phyloP scores from a whole-genome alignment of 2,113 vertebrate species.

The Brachypteracias leptosomus region DNA sequence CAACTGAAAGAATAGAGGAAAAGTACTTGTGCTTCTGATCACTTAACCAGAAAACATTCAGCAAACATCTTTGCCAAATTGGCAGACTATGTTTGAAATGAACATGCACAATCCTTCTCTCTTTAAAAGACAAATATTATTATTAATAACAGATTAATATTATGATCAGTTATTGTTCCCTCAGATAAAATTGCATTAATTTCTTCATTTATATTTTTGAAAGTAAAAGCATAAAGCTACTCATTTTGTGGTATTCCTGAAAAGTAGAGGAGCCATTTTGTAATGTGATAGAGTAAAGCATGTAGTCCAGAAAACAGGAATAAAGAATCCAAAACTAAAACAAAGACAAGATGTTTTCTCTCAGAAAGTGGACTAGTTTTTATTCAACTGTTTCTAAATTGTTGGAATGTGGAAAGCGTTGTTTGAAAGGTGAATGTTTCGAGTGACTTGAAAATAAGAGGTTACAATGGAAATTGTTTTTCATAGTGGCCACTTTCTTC shows the following conservation, averaged over 20 bases:
- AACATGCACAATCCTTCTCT: not conserved
- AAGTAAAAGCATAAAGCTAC: not conserved
- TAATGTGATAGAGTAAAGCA: not conserved
- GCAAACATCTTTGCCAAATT: not conserved
- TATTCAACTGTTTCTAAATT: not conserved
- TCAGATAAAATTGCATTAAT: not conserved
- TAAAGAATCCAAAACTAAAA: not conserved
- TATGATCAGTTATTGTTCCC: not conserved
- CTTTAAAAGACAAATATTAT: not conserved
- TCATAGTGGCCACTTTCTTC: not conserved
- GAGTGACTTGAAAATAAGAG: not conserved
- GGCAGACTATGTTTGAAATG: not conserved
- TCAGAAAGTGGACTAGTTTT: not conserved
- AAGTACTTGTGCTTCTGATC: not conserved
- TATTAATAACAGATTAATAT: not conserved
- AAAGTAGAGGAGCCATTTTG: not conserved
- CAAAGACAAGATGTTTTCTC: not conserved
- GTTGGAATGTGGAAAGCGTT: not conserved
- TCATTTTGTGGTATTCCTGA: accelerated
- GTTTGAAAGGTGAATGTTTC: not conserved
- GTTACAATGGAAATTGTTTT: not conserved
- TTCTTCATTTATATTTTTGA: not conserved
- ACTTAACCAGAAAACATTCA: not conserved
- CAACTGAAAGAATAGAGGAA: not conserved
- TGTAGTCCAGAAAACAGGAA: not conserved